Base-by-base conservation (phyloP, 2,113 vertebrate genomes). In the Nematolebias whitei region DNA sequence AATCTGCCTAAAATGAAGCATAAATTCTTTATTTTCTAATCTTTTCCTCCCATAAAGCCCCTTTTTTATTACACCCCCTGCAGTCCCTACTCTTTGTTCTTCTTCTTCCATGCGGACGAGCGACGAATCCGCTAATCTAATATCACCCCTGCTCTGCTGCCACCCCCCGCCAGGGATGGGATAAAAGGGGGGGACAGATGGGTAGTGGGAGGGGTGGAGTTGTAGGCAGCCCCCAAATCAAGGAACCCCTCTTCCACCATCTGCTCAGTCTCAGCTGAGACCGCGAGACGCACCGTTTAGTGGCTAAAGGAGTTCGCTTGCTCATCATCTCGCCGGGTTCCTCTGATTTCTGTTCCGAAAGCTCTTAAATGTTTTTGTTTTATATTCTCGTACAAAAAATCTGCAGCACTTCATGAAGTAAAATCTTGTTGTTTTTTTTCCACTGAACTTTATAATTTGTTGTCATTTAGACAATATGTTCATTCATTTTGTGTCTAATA, bases 151-250 rank as follows among this genome's bases (percentile, higher is more conserved):
- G 75, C 84, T 69, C 82, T 58, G 64, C 80, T 84, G 74, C 79
- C 58, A 82, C 84, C 82, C 89, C 90, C 84, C 78, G 68, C 79
- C 82, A 85, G 73, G 77, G 54, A 75, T 53, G 61, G 74, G 78
- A 87, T 87, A 81, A 92, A 91, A 88, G 72, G 64, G 78, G 80
- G 78, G 79, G 88, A 92, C 92, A 93, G 92, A 93, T 92, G 92
- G 92, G 86, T 76, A 70, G 84, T 88, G 88, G 87, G 74, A 84
- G 85, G 84, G 87, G 79, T 76, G 78, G 84, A 82, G 77, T 85
- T 88, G 68, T 74, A 88, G 78, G 75, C 73, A 80, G 76, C 88
- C 84, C 85, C 76, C 50, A 86, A 91, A 91, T 91, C 81, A 81
- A 90, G 88, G 81, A 86, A 55, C 85, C 85, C 88, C 85, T 88